Evolutionary conservation across 2,113 vertebrate species (phyloP), one percentile per base, ranked within the genome.

Genomic region (Gallinago paraguaiae): DNA sequence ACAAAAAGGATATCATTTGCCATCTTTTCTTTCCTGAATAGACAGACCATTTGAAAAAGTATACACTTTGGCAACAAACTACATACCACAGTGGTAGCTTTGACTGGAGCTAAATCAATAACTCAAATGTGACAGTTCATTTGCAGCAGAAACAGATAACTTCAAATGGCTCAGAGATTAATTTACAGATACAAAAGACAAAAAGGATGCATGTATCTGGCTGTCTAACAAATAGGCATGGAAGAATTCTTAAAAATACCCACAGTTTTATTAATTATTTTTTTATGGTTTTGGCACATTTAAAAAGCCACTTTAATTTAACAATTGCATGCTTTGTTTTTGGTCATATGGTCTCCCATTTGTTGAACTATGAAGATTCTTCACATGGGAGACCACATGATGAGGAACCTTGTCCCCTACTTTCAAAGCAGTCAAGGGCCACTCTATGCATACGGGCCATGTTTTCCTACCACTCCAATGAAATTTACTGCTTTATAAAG

Each of bases 371-470:
- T 39, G 39, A 39, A 39, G 39, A 41, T 39, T 77, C 25, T 78
- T 6, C 3, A 2, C 9, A 46, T 14, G 10, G 27, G 17, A 79
- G 11, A 39, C 5, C 3, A 67, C 25, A 17, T 6, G 28, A 30
- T 39, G 11, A n/a, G 31, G 18, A 65, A 11, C 5, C 3, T 84
- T 46, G 17, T 63, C 1, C 6, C 35, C 15, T 70, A 14, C 19
- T 78, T 81, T 77, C 51, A 60, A 0, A 20, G 16, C 6, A 70
- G 15, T 53, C 43, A 41, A 25, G 14, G 9, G 5, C 14, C 45
- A 43, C 13, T 50, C 78, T 37, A 46, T 0, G 0, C 10, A 50
- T 17, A 17, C 4, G 3, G 8, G 10, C 1, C 14, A 53, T 56
- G 19, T 64, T 84, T 63, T 77, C 17, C 16, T 43, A 41, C 4